phyloP scores from a whole-genome alignment of 2,797 vertebrate genomes.

The Tinamus major region DNA sequence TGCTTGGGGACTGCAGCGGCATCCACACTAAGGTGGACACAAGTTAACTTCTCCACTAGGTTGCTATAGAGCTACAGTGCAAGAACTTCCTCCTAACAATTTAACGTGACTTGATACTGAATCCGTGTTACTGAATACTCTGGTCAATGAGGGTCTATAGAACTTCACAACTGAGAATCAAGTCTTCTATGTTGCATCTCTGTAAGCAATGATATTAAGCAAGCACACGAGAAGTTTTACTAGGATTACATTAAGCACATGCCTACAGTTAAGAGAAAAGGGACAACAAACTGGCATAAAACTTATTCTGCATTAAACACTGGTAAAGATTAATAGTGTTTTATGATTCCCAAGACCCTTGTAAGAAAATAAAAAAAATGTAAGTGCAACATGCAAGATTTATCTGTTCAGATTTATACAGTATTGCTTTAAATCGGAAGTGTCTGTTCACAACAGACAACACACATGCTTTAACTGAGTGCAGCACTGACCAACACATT shows the following conservation, averaged over 20 bases:
- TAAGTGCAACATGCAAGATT: background rate
- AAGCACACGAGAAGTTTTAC: background rate
- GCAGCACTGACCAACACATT: background rate
- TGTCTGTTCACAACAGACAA: background rate
- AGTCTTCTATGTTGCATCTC: background rate
- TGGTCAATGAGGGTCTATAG: background rate
- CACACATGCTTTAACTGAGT: background rate
- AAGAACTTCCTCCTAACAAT: background rate
- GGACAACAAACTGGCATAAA: background rate
- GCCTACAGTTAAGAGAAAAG: background rate
- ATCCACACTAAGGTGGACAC: background rate
- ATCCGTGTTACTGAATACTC: background rate
- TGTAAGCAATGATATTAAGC: background rate
- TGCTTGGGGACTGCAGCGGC: fast-evolving
- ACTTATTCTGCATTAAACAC: background rate
- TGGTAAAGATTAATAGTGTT: background rate
- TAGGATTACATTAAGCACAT: background rate
- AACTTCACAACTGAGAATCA: background rate
- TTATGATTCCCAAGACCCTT: background rate
- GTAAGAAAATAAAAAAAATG: background rate
- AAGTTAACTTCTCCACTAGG: background rate
- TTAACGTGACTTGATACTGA: background rate
- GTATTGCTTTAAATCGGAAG: background rate
- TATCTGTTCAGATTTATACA: background rate
- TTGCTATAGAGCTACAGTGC: background rate